These are phyloP conservation scores for Paracanthobrama guichenoti DNA, from an alignment of 2,113 vertebrate genomes.

Conservation along the genomic window DNA sequence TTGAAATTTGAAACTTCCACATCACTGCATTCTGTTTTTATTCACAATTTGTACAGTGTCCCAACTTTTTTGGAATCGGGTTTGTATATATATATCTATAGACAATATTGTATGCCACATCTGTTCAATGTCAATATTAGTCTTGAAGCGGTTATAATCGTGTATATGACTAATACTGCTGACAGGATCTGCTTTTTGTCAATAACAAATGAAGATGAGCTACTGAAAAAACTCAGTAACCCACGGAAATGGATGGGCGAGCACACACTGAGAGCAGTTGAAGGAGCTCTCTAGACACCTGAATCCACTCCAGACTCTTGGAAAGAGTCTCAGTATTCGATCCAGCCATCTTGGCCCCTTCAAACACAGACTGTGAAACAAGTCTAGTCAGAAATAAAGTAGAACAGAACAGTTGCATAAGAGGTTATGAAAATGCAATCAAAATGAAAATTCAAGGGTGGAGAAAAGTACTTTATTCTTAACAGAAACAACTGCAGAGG, in stretches of 20 bases:
- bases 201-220: background rate
- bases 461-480: background rate
- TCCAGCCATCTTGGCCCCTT: constrained; percentile 51
- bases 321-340: constrained; percentile 52
- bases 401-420: constrained; percentile 48
- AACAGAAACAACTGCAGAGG: background rate
- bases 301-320: constrained; percentile 55
- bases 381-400: constrained; percentile 10
- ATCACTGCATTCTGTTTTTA: too few relatives aligned
- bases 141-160: background rate
- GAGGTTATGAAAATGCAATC: constrained; percentile 23
- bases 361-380: constrained; percentile 31
- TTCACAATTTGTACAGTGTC: too few relatives aligned
- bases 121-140: background rate
- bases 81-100: too few relatives aligned
- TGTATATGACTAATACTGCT: background rate
- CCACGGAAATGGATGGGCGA: constrained; percentile 10
- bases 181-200: constrained; percentile 14
- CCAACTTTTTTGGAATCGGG: too few relatives aligned
- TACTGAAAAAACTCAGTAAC: constrained; percentile 21
- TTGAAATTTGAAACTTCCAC: too few relatives aligned
- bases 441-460: background rate
- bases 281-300: constrained; percentile 49
- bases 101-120: background rate
- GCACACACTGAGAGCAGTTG: background rate